Percentiles rank a stretch among this genome's conserved stretches.
These are phyloP conservation scores for Phalacrocorax aristotelis DNA, from an alignment of 2,113 vertebrate species.

Conservation along the genomic window DNA sequence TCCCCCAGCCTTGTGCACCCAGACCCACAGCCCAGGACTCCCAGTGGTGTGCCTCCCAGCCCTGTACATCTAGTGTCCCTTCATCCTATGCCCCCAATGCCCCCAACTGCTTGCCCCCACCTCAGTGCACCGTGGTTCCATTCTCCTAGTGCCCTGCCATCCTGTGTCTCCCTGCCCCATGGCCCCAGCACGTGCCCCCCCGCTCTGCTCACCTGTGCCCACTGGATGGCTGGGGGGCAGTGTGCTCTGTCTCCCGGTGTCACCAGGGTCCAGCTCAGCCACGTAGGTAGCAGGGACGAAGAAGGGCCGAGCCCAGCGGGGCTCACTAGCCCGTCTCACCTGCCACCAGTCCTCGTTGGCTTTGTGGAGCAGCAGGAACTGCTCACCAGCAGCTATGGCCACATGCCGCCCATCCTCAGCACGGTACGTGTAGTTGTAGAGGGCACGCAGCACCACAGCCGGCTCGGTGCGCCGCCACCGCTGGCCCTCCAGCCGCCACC, in stretches of 20 bases:
- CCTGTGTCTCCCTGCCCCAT: neutral
- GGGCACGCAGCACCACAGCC: slow-evolving; percentile 76
- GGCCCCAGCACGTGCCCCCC: neutral
- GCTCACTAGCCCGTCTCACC: slow-evolving; percentile 78
- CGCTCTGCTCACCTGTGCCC: accelerated
- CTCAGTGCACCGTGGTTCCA: no score
- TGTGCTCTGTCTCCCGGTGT: neutral
- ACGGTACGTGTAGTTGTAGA: slow-evolving; percentile 84
- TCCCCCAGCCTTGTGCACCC: neutral
- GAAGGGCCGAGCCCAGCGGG: slow-evolving; percentile 78
- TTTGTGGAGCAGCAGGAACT: slow-evolving; percentile 86
- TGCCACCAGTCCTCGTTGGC: slow-evolving; percentile 91
- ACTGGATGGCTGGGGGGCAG: neutral
- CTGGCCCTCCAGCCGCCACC: slow-evolving; percentile 53
- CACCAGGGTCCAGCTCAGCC: slow-evolving; percentile 66
- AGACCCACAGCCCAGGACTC: neutral
- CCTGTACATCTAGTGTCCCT: neutral
- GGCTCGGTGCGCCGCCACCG: slow-evolving; percentile 35
- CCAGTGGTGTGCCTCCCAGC: neutral
- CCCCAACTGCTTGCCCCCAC: neutral
- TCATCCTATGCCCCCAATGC: neutral
- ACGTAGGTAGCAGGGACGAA: slow-evolving; percentile 88
- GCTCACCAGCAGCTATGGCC: slow-evolving; percentile 85
- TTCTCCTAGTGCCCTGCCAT: neutral
- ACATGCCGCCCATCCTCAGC: slow-evolving; percentile 81